Evolutionary conservation across 2,888 invertebrate species (phyloP).

Genomic region (Steinernema hermaphroditum): DNA sequence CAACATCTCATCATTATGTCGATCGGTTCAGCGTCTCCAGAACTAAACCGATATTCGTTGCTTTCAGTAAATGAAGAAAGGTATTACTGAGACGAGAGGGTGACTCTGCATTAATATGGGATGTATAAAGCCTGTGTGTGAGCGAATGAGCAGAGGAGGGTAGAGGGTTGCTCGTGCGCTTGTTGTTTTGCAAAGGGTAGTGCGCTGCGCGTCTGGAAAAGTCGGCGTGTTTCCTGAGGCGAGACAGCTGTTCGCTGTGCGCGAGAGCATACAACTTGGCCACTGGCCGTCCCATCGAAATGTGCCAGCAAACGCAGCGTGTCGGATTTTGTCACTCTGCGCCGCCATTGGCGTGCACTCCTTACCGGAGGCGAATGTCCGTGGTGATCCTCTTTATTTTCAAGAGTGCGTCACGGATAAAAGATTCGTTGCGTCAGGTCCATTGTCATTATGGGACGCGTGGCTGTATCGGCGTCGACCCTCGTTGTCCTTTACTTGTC

Average conservation of each 20-base stretch:
- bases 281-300: slow-evolving; percentile 27
- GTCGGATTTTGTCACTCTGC: slow-evolving; percentile 18
- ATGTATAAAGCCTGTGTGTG: slow-evolving; percentile 27
- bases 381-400: too few relatives aligned
- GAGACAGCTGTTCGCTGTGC: slow-evolving; percentile 29
- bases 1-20: not conserved
- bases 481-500: slow-evolving; percentile 9
- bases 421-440: not conserved
- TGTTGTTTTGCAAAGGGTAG: slow-evolving; percentile 28
- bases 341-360: not conserved
- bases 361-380: slow-evolving; percentile 1
- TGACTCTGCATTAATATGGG: slow-evolving; percentile 29
- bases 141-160: slow-evolving; percentile 21
- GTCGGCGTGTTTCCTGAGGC: slow-evolving; percentile 28
- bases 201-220: slow-evolving; percentile 31
- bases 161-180: slow-evolving; percentile 24
- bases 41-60: slow-evolving; percentile 15
- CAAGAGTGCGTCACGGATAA: slow-evolving; percentile 12
- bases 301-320: slow-evolving; percentile 8
- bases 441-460: not conserved
- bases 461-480: slow-evolving; percentile 9
- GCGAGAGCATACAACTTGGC: slow-evolving; percentile 29
- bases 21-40: not conserved
- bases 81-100: slow-evolving; percentile 18
- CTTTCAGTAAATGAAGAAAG: slow-evolving; percentile 30